Conservation (phyloP, 2,888 invertebrate species). For the Cinara cedri region DNA sequence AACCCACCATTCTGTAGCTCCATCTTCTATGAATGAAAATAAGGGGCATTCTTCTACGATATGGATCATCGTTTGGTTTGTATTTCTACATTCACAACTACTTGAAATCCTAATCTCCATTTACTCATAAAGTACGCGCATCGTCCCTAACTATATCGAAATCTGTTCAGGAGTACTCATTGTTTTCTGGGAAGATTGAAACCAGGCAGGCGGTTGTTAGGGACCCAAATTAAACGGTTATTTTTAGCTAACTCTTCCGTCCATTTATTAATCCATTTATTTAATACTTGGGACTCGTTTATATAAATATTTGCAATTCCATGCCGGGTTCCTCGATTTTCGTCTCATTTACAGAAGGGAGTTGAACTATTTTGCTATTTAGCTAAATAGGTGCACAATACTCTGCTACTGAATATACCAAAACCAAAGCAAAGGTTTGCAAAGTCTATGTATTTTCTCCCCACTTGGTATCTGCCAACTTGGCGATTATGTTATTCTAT, state of each 20-base stretch:
- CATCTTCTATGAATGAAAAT: not conserved
- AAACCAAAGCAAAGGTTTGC: not conserved
- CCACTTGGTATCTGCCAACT: not conserved
- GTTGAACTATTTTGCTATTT: conserved; percentile 2
- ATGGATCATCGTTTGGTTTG: not conserved
- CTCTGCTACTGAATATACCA: conserved; percentile 2
- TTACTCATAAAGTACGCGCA: not conserved
- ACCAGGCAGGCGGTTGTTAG: not conserved
- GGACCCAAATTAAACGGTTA: not conserved
- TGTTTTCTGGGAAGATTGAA: conserved; percentile 18
- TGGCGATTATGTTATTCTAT: not conserved
- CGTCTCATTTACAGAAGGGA: not conserved
- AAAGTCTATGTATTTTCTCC: not conserved
- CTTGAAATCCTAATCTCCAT: not conserved
- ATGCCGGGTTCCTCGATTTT: not conserved
- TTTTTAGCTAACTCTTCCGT: conserved; percentile 4
- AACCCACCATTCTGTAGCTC: not conserved
- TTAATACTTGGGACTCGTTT: not conserved
- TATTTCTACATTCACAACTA: not conserved
- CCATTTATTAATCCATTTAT: conserved; percentile 13
- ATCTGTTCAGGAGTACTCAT: conserved; percentile 4
- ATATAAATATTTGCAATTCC: not conserved
- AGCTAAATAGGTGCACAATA: not conserved
- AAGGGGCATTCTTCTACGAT: not conserved
- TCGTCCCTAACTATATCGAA: not conserved